Evolutionary conservation across 1,140 invertebrate species (phyloP).

Genomic region (Babylonia areolata): DNA sequence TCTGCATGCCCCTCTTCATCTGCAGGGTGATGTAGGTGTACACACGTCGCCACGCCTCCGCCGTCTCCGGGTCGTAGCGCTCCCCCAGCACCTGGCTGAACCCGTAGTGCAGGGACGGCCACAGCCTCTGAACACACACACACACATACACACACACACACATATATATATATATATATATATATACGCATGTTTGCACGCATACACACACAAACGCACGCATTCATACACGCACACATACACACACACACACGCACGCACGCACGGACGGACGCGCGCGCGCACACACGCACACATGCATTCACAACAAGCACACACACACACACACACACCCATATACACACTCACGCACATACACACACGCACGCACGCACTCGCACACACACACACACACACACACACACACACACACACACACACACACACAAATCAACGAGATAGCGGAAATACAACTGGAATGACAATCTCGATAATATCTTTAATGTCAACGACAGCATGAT

Average conservation of each 20-base stretch:
- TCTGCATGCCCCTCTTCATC: slow-evolving; percentile 58
- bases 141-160: not conserved
- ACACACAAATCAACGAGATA: no score
- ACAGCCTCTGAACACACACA: slow-evolving; percentile 45
- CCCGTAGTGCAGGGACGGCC: slow-evolving; percentile 60
- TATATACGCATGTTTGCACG: not conserved
- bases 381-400: no score
- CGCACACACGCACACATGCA: not conserved
- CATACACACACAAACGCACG: not conserved
- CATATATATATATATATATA: not conserved
- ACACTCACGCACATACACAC: no score
- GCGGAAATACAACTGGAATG: no score
- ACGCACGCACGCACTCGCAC: no score
- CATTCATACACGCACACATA: not conserved
- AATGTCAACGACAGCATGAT: no score
- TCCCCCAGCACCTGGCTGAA: slow-evolving; percentile 46
- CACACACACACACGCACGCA: not conserved
- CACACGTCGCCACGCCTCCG: slow-evolving; percentile 57
- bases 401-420: no score
- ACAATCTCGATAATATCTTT: no score
- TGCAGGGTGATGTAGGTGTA: slow-evolving; percentile 56
- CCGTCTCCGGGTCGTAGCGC: slow-evolving; percentile 52
- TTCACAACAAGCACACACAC: no score
- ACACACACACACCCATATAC: no score
- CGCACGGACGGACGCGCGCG: not conserved